Evolutionary conservation across 2,797 vertebrate species (phyloP).

Genomic region (Hydrophis major): DNA sequence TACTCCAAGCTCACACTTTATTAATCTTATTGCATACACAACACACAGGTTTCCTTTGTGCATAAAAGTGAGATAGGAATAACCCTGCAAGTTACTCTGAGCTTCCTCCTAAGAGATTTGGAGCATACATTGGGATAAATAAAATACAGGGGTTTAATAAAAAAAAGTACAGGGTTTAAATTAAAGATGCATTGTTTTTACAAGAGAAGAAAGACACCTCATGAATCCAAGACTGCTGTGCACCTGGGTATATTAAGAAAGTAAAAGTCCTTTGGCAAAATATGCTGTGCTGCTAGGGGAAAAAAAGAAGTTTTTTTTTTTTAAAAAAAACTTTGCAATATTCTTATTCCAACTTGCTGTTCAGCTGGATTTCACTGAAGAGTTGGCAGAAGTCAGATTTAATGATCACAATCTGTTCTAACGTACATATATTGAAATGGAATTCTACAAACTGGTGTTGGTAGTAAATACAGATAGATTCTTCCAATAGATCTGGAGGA

Average conservation of each 20-base stretch:
- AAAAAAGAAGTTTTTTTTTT: background rate
- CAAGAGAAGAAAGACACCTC: background rate
- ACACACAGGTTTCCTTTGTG: background rate
- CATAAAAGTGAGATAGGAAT: background rate
- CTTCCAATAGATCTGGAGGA: slow-evolving; percentile 1
- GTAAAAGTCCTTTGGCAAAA: slow-evolving; percentile 2
- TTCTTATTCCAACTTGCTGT: background rate
- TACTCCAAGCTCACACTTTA: too few relatives aligned
- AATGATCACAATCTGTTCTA: slow-evolving; percentile 2
- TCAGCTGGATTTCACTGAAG: background rate
- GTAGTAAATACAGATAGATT: slow-evolving; percentile 5
- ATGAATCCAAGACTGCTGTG: background rate
- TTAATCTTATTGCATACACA: too few relatives aligned
- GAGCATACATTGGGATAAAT: background rate
- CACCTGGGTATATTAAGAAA: slow-evolving; percentile 7
- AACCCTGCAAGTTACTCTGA: background rate
- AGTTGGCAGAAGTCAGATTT: background rate
- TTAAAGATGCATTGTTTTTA: background rate
- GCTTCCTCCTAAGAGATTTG: background rate
- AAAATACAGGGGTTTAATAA: background rate
- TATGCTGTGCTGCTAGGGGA: background rate
- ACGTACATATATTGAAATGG: background rate
- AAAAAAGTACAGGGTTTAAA: background rate
- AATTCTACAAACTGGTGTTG: background rate
- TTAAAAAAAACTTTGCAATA: background rate